Base-by-base conservation (phyloP, 2,888 invertebrate species). In the Taphrorychus bicolor region DNA sequence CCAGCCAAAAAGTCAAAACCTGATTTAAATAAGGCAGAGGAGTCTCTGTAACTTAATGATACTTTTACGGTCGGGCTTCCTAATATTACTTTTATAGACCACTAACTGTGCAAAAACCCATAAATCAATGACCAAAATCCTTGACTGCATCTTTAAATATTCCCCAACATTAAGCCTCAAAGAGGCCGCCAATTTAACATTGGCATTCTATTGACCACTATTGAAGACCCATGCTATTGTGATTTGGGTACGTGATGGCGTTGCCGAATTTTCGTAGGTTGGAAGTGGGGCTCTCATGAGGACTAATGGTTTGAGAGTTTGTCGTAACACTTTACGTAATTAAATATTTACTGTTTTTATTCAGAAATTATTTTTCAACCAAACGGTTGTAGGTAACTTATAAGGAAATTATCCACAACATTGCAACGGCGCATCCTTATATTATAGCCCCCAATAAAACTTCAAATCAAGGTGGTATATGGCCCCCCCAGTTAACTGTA, bases 101-200 rank as follows among this genome's bases (percentile, higher is more conserved):
- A 32, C 67, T 58, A 62, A 62, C 61, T 61, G 61, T 42, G 67
- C 51, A 41, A 69, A 73, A 71, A 71, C 73, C 69, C 73, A 75
- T 77, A 77, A 77, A 76, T 77, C 76, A 76, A 70, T 70, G 72
- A 21, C 24, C 72, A 71, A 75, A 75, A 74, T 73, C 72, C 71
- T 74, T 72, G 70, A 71, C 75, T 73, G 74, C 75, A 73, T 74
- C 71, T 72, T 49, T 72, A 73, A 76, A 77, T 75, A 75, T 75
- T 71, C 73, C 23, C 16, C 54, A 22, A 58, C 52, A 21, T 54
- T 63, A 59, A 40, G 40, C 48, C 49, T 52, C 73, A 77, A 76
- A 77, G 73, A 71, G 64, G 74, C 77, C 77, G 77, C 76, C 76
- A 70, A 74, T 75, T 70, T 67, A 65, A 72, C 73, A 76, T 76